A percentile compares a stretch with the other conserved stretches of the same genome.
phyloP scores from a whole-genome alignment of 2,797 vertebrate species.

The Gymnopithys bicolor region DNA sequence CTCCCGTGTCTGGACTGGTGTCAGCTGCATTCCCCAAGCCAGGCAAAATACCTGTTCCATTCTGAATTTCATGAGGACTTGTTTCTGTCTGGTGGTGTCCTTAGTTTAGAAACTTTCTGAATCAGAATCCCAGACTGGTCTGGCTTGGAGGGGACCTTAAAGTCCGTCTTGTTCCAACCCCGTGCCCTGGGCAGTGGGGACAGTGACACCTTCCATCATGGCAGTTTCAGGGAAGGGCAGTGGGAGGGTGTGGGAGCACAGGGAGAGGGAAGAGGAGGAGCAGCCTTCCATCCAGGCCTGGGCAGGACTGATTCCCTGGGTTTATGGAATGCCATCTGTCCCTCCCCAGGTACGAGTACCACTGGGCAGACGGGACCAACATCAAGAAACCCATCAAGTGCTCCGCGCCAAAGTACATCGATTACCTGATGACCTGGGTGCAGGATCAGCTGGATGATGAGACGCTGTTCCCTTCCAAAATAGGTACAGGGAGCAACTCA shows the following conservation, averaged over 20 bases:
- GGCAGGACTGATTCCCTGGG: not conserved
- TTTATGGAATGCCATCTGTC: not conserved
- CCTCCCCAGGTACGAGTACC: conserved; percentile 91
- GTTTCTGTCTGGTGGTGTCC: not conserved
- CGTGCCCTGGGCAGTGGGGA: not conserved
- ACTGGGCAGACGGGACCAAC: conserved; percentile 99
- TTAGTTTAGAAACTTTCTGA: not conserved
- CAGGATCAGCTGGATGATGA: conserved; percentile 99
- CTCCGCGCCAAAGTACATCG: conserved; percentile 97
- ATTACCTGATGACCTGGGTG: conserved; percentile 99
- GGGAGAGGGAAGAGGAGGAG: not conserved
- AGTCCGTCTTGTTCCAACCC: not conserved
- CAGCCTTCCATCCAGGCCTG: not conserved
- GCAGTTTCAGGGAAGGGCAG: not conserved
- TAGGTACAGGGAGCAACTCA: conserved; percentile 79
- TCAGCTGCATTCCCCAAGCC: not conserved
- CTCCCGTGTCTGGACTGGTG: not conserved
- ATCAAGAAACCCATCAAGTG: conserved; percentile 99
- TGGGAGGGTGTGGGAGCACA: not conserved
- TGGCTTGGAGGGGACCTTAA: not conserved
- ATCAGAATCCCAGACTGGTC: no score
- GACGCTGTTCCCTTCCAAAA: conserved; percentile 97
- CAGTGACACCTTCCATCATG: not conserved
- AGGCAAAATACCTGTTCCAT: not conserved
- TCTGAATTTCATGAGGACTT: not conserved